Evolutionary conservation across 2,113 vertebrate genomes (phyloP).

Genomic region (Ascaphus truei): DNA sequence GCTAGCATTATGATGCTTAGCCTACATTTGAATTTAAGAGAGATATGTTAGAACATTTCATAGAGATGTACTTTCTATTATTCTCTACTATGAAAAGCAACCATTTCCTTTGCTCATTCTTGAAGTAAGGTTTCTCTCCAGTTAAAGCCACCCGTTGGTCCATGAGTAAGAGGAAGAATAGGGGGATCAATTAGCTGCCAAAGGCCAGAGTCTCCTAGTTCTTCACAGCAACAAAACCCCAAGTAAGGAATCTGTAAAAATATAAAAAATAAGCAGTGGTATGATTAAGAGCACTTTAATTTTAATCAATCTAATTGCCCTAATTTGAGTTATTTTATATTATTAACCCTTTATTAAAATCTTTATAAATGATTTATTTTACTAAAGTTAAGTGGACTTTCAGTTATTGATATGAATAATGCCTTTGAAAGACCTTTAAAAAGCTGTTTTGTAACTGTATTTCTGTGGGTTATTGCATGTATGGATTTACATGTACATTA

Average conservation of each 20-base stretch:
- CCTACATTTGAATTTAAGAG: slow-evolving; percentile 35
- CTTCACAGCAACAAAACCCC: slow-evolving; percentile 94
- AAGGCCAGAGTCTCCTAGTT: slow-evolving; percentile 87
- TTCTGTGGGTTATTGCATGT: too few relatives aligned
- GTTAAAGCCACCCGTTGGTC: slow-evolving; percentile 96
- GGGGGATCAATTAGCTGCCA: slow-evolving; percentile 97
- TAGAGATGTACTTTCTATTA: slow-evolving; percentile 29
- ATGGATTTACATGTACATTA: too few relatives aligned
- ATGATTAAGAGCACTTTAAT: too few relatives aligned
- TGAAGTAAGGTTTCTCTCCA: slow-evolving; percentile 94
- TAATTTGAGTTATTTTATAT: too few relatives aligned
- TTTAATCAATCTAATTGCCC: too few relatives aligned
- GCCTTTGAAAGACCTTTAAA: too few relatives aligned
- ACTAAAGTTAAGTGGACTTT: too few relatives aligned
- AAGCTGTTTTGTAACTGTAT: too few relatives aligned
- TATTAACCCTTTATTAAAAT: too few relatives aligned
- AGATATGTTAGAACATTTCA: slow-evolving; percentile 43
- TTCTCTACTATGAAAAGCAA: background rate
- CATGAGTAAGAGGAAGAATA: slow-evolving; percentile 93
- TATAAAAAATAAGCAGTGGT: too few relatives aligned
- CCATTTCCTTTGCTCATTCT: slow-evolving; percentile 52
- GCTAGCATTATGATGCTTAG: background rate
- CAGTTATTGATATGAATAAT: too few relatives aligned
- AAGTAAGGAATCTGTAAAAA: slow-evolving; percentile 87
- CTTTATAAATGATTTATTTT: too few relatives aligned